These are phyloP conservation scores for Hoplodrina blanda DNA, from an alignment of 2,888 invertebrate genomes.

Conservation along the genomic window DNA sequence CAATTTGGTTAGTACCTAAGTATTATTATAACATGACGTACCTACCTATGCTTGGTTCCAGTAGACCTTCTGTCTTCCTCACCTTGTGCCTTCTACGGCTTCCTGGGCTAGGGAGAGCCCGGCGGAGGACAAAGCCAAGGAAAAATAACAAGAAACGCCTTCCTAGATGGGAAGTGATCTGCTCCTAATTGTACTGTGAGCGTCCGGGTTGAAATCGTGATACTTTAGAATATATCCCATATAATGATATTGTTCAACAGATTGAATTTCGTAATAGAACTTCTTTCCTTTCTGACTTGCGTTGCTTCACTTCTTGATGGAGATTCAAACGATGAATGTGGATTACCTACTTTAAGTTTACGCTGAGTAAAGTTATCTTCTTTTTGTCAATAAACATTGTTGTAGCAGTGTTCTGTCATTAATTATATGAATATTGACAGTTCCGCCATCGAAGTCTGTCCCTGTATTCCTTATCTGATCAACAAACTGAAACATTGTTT, in stretches of 20 bases:
- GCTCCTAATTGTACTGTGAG: constrained; percentile 76
- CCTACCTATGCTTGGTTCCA: background rate
- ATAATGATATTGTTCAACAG: constrained; percentile 45
- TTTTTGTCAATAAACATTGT: background rate
- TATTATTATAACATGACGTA: no score
- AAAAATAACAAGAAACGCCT: constrained; percentile 88
- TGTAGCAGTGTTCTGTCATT: background rate
- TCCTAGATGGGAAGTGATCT: constrained; percentile 85
- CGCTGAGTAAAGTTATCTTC: background rate
- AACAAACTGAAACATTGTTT: constrained; percentile 11
- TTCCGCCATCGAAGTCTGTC: background rate
- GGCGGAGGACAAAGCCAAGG: constrained; percentile 64
- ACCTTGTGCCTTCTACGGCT: background rate
- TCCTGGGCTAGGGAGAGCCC: constrained; percentile 19
- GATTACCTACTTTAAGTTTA: background rate
- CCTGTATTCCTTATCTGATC: background rate
- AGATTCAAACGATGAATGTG: background rate
- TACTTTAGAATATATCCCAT: constrained; percentile 40
- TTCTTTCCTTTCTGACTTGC: background rate
- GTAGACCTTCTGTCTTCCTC: constrained; percentile 20
- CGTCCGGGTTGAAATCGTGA: constrained; percentile 43
- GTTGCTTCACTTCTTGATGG: constrained; percentile 1
- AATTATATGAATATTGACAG: background rate
- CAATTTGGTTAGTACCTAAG: no score
- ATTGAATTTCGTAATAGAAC: constrained; percentile 45